A percentile compares a stretch with the other conserved stretches of the same genome.
phyloP scores from a whole-genome alignment of 2,888 invertebrate genomes.

The Idaea straminata region DNA sequence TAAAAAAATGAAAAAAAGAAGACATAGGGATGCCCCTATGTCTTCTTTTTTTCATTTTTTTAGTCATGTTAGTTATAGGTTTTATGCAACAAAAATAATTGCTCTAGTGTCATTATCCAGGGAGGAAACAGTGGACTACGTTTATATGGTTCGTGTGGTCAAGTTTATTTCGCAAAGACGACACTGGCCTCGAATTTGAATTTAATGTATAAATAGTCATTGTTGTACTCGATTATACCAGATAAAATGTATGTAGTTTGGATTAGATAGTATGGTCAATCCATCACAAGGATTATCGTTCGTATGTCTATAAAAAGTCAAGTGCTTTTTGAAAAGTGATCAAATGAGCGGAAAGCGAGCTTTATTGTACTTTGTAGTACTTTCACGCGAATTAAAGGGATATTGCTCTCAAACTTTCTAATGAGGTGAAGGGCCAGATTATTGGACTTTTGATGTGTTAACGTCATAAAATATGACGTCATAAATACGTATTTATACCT shows the following conservation, averaged over 20 bases:
- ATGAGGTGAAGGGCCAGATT: neutral
- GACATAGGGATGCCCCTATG: no score
- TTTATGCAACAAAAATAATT: no score
- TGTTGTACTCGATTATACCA: neutral
- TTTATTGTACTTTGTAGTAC: neutral
- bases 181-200: neutral
- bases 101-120: no score
- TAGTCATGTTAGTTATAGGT: no score
- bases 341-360: neutral
- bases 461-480: no score
- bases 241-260: neutral
- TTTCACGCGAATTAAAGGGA: neutral
- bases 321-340: neutral
- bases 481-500: no score
- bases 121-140: no score
- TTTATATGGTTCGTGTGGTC: no score
- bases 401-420: neutral
- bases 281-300: neutral
- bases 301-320: neutral
- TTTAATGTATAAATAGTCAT: neutral
- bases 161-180: no score
- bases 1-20: no score
- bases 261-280: neutral
- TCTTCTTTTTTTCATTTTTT: no score
- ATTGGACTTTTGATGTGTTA: neutral